Percentiles rank a stretch among this genome's conserved stretches.
Conservation (phyloP, 2,113 vertebrate genomes). For the Vulpes lagopus region DNA sequence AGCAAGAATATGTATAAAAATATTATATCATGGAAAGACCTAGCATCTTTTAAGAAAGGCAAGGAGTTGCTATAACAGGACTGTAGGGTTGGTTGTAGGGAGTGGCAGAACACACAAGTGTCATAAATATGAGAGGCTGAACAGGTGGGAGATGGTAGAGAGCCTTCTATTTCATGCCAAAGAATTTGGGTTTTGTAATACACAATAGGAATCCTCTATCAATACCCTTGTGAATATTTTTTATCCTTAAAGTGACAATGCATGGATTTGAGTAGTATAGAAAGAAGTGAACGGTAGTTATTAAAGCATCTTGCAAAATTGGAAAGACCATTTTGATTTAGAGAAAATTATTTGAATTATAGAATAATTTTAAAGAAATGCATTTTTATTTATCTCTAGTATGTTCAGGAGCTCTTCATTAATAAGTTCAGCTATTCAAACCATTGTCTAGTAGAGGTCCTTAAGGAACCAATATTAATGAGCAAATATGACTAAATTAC, state of each 20-base stretch:
- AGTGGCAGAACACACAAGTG: background rate
- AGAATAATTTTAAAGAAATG: conserved; percentile 42
- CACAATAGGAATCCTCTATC: background rate
- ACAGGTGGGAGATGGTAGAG: background rate
- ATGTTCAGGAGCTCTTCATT: conserved; percentile 48
- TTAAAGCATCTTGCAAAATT: conserved; percentile 52
- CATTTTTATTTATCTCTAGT: conserved; percentile 53
- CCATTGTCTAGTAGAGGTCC: conserved; percentile 11
- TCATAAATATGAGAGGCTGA: background rate
- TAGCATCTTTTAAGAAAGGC: conserved; percentile 10
- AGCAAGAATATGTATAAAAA: background rate
- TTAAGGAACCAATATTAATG: conserved; percentile 69
- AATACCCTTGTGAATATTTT: conserved; percentile 23
- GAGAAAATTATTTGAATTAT: conserved; percentile 55
- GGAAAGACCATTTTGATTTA: conserved; percentile 56
- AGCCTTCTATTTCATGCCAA: conserved; percentile 15
- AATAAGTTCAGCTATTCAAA: conserved; percentile 67
- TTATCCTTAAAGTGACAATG: conserved; percentile 39
- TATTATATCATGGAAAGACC: background rate
- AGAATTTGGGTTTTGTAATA: background rate
- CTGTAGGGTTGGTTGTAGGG: background rate
- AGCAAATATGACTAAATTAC: conserved; percentile 66
- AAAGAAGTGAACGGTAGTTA: conserved; percentile 34
- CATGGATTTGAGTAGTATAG: conserved; percentile 41
- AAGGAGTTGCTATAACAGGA: background rate